Base-by-base conservation (phyloP, 2,888 invertebrate genomes). In the Ichneumon xanthorius region DNA sequence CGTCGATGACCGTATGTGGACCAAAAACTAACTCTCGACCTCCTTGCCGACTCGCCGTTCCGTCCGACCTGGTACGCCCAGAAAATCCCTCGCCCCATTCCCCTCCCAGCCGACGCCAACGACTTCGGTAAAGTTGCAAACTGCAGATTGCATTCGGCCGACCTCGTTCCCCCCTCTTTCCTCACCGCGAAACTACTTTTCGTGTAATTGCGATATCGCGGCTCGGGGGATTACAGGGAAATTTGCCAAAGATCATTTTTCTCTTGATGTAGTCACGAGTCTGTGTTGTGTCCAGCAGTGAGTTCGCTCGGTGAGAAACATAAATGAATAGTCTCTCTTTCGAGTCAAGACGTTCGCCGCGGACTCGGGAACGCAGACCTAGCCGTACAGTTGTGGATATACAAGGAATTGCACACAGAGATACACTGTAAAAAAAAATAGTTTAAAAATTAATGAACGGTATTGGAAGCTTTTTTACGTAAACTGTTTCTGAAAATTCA, bases 71-170 rank as follows among this genome's bases (percentile, higher is more conserved):
- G 71, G 76, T 71, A 70, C 53, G 37, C 75, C 40, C 70, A 77
- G 76, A 30, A 68, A 75, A 77, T 63, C 82, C 71, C 33, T 72
- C 67, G 50, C 67, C 33, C 72, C 67, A 22, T 72, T 33, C 71
- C 50, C 70, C 71, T 53, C 7, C 70, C 40, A 33, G 6, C 55
- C 55, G n/a, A 58, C 55, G n/a, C 50, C 75, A 88, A 89, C 90
- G 89, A 90, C 89, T 90, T 89, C 87, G 78, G 79, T 85, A 22
- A 89, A 89, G 87, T 90, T 90, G 88, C 90, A 85, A 90, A 89
- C 88, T 88, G 87, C 86, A 87, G 85, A 90, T 89, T 89, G 90
- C 89, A 85, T 83, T 82, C 86, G 81, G 67, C 61, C 76, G 76
- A 63, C 58, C 76, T 65, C 71, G 80, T 84, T 84, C 76, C 58